Base-by-base conservation (phyloP, 2,797 vertebrate genomes). In the Ptychadena robeensis region DNA sequence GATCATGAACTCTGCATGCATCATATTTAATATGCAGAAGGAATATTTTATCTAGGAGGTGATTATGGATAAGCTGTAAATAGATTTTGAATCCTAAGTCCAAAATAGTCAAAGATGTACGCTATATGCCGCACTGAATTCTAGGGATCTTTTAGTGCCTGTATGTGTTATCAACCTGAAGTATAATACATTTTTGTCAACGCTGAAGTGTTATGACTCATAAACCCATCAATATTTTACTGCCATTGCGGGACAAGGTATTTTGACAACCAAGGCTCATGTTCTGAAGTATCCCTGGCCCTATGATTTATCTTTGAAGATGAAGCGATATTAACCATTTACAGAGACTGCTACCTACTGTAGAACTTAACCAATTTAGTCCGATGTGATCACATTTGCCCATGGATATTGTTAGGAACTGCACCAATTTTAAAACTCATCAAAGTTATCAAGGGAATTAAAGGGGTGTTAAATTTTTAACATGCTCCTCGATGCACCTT, bases 11-110 rank as follows among this genome's bases (percentile, higher is more conserved):
- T 2, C 65, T 69, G 4, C 15, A 37, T 37, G 67, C 27, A 61
- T 48, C 9, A 34, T 32, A 65, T 15, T 59, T 79, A 57, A 37
- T n/a, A 68, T 69, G 11, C 65, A 59, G 15, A 40, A 30, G 15
- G 3, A 30, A 27, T 10, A 76, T 37, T 44, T 30, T 22, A 44
- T 63, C 73, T 27, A 30, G 27, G 44, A 64, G 61, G 73, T 40
- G 38, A 67, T 78, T 34, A 53, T 18, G 12, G 48, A 34, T 53
- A 9, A 25, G 6, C 48, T 31, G n/a, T 78, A 78, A 66, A 53
- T 67, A 18, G 7, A 9, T 35, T 67, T 53, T 63, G 12, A 67
- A 40, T 48, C 22, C 38, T 25, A 31, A 53, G 30, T 66, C n/a
- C 27, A 61, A 10, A 27, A 48, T 35, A 76, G 10, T 68, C 64